A percentile compares a stretch with the other conserved stretches of the same genome.
Conservation (phyloP, 2,113 vertebrate genomes). For the Poeciliopsis retropinna region DNA sequence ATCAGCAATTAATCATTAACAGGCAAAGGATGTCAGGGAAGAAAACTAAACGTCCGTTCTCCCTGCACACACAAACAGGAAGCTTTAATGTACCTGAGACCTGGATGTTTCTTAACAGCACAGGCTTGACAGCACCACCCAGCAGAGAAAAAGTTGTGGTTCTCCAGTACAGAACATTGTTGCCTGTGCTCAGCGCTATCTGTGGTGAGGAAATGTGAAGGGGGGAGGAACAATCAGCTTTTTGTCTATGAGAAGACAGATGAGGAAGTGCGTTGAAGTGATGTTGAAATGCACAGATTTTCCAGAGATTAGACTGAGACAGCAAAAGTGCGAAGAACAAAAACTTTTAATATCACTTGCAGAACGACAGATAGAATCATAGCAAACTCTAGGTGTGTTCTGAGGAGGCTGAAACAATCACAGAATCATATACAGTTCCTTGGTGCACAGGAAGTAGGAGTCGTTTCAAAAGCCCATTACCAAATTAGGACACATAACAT, state of each 20-base stretch:
- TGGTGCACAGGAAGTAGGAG: too few relatives aligned
- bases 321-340: too few relatives aligned
- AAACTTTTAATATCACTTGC: too few relatives aligned
- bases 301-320: too few relatives aligned
- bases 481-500: too few relatives aligned
- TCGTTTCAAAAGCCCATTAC: too few relatives aligned
- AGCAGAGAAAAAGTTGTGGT: conserved; percentile 84
- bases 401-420: too few relatives aligned
- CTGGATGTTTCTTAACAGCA: conserved; percentile 88
- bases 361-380: too few relatives aligned
- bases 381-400: too few relatives aligned
- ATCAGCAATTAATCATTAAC: conserved; percentile 26
- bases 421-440: too few relatives aligned
- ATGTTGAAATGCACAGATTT: too few relatives aligned
- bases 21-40: not conserved
- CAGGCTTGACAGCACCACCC: conserved; percentile 83
- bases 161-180: conserved; percentile 94
- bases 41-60: not conserved
- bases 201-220: conserved; percentile 46
- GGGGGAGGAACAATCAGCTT: not conserved
- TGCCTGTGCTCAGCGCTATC: conserved; percentile 87
- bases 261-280: not conserved
- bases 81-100: conserved; percentile 84
- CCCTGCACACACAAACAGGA: not conserved
- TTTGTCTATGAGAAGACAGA: not conserved